phyloP scores from a whole-genome alignment of 2,888 invertebrate genomes.

The Elgonia sp. region DNA sequence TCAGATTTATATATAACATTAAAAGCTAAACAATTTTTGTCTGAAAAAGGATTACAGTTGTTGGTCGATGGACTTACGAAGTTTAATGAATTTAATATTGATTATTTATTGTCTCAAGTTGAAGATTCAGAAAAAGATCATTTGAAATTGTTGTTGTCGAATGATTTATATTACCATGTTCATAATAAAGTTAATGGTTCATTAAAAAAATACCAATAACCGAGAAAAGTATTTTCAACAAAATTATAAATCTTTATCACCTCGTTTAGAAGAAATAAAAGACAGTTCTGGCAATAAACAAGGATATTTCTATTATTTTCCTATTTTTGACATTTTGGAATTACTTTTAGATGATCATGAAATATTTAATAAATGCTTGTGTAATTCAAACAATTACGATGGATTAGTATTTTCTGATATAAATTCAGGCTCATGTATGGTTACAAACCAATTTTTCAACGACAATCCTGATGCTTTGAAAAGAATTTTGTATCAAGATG shows the following conservation, averaged over 20 bases:
- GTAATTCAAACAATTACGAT: background rate
- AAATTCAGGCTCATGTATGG: background rate
- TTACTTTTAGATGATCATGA: background rate
- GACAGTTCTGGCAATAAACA: background rate
- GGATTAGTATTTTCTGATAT: slow-evolving; percentile 15
- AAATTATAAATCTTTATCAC: background rate
- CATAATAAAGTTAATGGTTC: slow-evolving; percentile 1
- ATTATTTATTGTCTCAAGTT: slow-evolving; percentile 9
- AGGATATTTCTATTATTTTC: slow-evolving; percentile 11
- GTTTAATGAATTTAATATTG: slow-evolving; percentile 4
- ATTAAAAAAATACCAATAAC: too few species aligned
- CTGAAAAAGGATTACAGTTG: background rate
- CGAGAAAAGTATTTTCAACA: background rate
- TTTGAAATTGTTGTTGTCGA: background rate
- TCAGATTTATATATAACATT: slow-evolving; percentile 13
- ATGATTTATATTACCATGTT: slow-evolving; percentile 4
- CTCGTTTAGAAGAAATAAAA: background rate
- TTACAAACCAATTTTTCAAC: background rate
- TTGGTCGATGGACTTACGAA: background rate
- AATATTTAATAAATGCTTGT: background rate
- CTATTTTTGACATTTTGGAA: slow-evolving; percentile 10
- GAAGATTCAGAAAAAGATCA: background rate
- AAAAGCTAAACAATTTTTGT: slow-evolving; percentile 13
- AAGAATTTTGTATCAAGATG: slow-evolving; percentile 80
- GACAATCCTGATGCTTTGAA: background rate